Conservation (phyloP, 2,113 vertebrate genomes). For the Hystrix cristata region DNA sequence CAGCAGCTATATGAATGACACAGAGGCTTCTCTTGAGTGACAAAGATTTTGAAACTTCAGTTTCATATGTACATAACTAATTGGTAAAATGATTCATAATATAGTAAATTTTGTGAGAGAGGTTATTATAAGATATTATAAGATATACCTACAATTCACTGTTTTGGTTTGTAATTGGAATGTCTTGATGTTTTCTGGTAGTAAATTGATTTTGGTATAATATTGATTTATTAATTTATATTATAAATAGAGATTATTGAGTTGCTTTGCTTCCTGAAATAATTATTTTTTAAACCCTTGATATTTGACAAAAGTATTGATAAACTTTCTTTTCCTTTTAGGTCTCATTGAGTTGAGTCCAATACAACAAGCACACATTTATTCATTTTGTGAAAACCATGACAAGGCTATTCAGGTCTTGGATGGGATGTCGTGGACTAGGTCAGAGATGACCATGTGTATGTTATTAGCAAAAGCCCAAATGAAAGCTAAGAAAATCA, state of each 20-base stretch:
- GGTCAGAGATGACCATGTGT: conserved; percentile 74
- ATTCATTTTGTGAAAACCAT: conserved; percentile 89
- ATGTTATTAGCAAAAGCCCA: conserved; percentile 88
- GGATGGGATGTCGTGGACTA: conserved; percentile 37
- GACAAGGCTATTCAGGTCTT: conserved; percentile 87
- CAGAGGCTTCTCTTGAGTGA: background rate
- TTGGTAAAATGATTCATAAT: conserved; percentile 6
- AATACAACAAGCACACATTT: conserved; percentile 88
- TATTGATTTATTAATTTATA: conserved; percentile 42
- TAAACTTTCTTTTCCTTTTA: conserved; percentile 73
- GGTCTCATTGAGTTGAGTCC: conserved; percentile 84
- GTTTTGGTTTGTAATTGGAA: background rate
- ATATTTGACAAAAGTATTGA: background rate
- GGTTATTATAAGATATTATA: background rate
- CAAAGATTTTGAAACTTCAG: conserved; percentile 31
- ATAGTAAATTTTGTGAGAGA: conserved; percentile 43
- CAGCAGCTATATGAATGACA: background rate
- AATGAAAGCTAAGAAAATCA: conserved; percentile 89
- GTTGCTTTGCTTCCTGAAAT: background rate
- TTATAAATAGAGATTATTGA: background rate
- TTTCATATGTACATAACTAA: background rate
- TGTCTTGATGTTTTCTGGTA: conserved; percentile 9
- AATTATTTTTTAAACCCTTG: background rate
- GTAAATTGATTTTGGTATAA: conserved; percentile 26
- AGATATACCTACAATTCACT: background rate